Conservation (phyloP, 1,140 invertebrate genomes). For the Solenopsis invicta region DNA sequence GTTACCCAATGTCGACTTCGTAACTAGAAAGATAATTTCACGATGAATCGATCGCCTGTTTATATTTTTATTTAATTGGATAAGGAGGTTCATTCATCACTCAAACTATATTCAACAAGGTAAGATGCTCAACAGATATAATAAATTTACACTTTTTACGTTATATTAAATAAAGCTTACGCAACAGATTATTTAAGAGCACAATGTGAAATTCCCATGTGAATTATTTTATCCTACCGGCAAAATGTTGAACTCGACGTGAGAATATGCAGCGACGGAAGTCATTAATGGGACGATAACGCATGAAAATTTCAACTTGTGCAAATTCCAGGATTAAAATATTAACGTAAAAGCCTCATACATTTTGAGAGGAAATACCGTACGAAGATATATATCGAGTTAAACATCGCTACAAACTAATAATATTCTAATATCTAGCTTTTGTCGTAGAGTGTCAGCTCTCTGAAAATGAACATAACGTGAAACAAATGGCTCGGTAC, state of each 20-base stretch:
- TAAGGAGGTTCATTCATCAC: constrained; percentile 28
- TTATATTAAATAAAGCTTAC: constrained; percentile 44
- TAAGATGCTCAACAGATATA: constrained; percentile 49
- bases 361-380: constrained; percentile 45
- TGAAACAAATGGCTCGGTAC: constrained; percentile 33
- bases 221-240: background rate
- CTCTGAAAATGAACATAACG: constrained; percentile 22
- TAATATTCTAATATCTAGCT: constrained; percentile 64
- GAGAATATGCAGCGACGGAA: background rate
- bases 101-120: constrained; percentile 47
- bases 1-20: constrained; percentile 82
- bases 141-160: constrained; percentile 19
- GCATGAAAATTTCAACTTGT: constrained; percentile 43
- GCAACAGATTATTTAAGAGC: constrained; percentile 36
- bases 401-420: constrained; percentile 61
- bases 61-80: constrained; percentile 18
- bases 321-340: constrained; percentile 49
- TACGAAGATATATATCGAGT: constrained; percentile 21
- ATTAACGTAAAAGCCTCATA: constrained; percentile 38
- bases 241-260: background rate
- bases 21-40: constrained; percentile 83
- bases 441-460: constrained; percentile 53
- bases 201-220: constrained; percentile 55
- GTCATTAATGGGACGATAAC: background rate
- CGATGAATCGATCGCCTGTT: constrained; percentile 41